Conservation (phyloP, 2,888 invertebrate species). For the Anodontia alba region DNA sequence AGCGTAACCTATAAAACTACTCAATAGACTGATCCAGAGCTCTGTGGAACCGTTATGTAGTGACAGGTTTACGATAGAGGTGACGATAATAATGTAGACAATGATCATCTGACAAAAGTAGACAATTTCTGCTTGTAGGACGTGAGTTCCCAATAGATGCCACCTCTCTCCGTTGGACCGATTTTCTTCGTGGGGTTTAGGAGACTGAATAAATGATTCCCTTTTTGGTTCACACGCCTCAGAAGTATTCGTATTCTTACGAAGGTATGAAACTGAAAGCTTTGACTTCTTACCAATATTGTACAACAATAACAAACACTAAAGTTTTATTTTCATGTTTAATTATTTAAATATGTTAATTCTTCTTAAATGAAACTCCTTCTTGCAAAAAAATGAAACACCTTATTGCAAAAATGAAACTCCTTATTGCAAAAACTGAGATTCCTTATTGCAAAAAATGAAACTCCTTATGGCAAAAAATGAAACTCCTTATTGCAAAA, state of each 20-base stretch:
- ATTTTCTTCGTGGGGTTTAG: conserved; percentile 6
- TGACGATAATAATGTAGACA: conserved; percentile 47
- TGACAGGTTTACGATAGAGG: conserved; percentile 47
- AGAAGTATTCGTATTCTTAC: conserved; percentile 18
- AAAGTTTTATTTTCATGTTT: neutral
- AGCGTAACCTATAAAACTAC: conserved; percentile 22
- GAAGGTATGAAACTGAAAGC: neutral
- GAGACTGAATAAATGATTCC: conserved; percentile 25
- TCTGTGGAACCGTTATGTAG: conserved; percentile 33
- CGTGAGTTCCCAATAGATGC: conserved; percentile 41
- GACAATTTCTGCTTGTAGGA: conserved; percentile 52
- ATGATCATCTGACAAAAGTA: conserved; percentile 57
- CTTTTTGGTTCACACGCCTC: conserved; percentile 20
- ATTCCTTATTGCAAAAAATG: neutral
- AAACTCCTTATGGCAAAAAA: neutral
- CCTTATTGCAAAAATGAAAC: neutral
- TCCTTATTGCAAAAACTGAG: neutral
- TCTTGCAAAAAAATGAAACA: neutral
- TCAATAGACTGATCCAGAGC: conserved; percentile 22
- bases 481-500: neutral
- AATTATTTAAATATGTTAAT: neutral
- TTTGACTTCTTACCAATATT: neutral
- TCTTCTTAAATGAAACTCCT: neutral
- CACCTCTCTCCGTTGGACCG: conserved; percentile 35
- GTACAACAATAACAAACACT: neutral